Evolutionary conservation across 1,140 invertebrate genomes (phyloP).

Genomic region (Cecropterus lyciades): DNA sequence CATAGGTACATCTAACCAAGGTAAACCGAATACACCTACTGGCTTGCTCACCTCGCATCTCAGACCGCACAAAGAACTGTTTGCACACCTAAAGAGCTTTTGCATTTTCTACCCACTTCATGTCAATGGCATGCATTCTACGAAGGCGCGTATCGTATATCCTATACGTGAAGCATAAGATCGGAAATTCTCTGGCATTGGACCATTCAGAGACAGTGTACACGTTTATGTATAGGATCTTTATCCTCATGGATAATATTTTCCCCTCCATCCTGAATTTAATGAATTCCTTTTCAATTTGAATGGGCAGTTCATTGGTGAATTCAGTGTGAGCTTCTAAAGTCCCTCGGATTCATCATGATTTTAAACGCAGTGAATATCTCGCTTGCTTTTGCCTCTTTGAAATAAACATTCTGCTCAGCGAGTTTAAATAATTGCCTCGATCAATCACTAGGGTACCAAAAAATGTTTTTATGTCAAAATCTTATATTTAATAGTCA

Average conservation of each 20-base stretch:
- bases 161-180: neutral
- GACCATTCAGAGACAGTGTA: neutral
- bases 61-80: conserved; percentile 37
- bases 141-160: neutral
- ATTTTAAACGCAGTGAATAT: neutral
- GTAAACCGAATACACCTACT: conserved; percentile 23
- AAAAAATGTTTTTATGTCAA: too few species aligned
- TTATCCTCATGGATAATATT: conserved; percentile 32
- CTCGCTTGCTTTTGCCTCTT: neutral
- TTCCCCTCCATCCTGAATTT: conserved; percentile 29
- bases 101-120: conserved; percentile 37
- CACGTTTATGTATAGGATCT: conserved; percentile 13
- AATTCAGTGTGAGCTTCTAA: conserved; percentile 13
- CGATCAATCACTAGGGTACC: neutral
- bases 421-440: neutral
- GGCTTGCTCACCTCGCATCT: conserved; percentile 28
- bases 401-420: neutral
- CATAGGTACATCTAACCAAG: neutral
- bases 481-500: too few species aligned
- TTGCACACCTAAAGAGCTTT: conserved; percentile 38
- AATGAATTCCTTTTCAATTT: conserved; percentile 28
- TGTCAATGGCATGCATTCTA: conserved; percentile 22
- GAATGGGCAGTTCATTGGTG: conserved; percentile 21
- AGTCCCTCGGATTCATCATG: conserved; percentile 1
- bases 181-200: neutral